Evolutionary conservation across 35 echinoderm and acorn worm genomes (phyloP), one percentile per base, ranked within the genome.

Genomic region (Heliocidaris tuberculata): DNA sequence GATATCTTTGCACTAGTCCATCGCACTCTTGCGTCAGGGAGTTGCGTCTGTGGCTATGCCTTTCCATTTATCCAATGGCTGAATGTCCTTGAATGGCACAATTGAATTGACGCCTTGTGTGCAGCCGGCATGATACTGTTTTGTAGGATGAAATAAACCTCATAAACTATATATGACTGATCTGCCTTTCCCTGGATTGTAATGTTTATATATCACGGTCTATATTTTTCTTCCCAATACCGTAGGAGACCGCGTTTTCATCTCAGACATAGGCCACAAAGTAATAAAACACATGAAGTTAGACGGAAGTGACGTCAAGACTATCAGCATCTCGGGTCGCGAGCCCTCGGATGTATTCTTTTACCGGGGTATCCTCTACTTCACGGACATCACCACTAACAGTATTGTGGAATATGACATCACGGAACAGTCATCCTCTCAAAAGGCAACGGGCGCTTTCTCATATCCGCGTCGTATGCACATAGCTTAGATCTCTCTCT

Each of bases 261-360:
- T 88, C 86, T 32, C 86, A 88, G 86, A 32, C 31, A 42, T 88
- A 19, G 86, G 86, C 47, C 86, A 88, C 19, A 88, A 88, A 27
- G 31, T 42, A 88, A 35, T 88, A 1, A 88, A 42, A 15, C 47
- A 88, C 86, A 88, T 88, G 86, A 29, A 2, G 9, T 48, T 88
- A 48, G 47, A 48, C 21, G 86, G 86, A 11, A 35, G 9, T 48
- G 47, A 88, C 31, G 30, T 88, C 10, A 21, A 13, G 30, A 88
- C 86, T 21, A 42, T 88, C 31, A 42, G 1, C 21, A 13, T 29
- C 31, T 0, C 31, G 6, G 0, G 8, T 16, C 8, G 13, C 21
- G 86, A 88, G 27, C 86, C 86, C 0, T 42, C 86, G 15, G 86
- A 88, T 48, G 86, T 88, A 1, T 32, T 48, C 86, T 31, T 32